Evolutionary conservation across 1,140 invertebrate species (phyloP), one percentile per base, ranked within the genome.

Genomic region (Eueides isabella): DNA sequence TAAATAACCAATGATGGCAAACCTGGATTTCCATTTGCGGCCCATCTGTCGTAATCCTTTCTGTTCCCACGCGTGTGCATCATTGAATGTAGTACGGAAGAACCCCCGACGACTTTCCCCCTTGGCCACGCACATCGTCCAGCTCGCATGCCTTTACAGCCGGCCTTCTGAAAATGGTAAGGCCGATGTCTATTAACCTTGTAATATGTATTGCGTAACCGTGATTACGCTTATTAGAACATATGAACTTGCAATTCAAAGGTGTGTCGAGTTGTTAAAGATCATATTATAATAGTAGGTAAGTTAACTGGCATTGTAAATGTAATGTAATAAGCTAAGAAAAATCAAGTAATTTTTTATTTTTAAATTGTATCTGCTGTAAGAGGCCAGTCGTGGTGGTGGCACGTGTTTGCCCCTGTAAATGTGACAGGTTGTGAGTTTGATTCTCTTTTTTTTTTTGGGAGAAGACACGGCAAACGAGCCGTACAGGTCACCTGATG

Each of bases 21-120:
- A 85, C 95, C 95, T 12, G 91, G 85, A 81, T 94, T 95, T 6
- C 94, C 94, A 84, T 91, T 83, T 44, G 93, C 93, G 55, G 94
- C 95, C 97, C 97, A 98, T 62, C 90, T 86, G 66, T 95, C 94
- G 70, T 94, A 95, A 75, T 95, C 95, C 44, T 80, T 72, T 2
- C 94, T 94, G 80, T 97, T 96, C 5, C 96, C 97, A n/a, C 96
- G 86, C 0, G 96, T 94, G 85, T 97, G 97, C 67, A 96, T 95
- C 96, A 97, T 96, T 16, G 95, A 96, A 83, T 97, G 97, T 65
- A 97, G 92, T 5, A 95, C 94, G 28, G 95, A 96, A 2, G 95
- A 95, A 5, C 97, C 96, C 14, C 96, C 97, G 69, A 96, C 80
- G 71, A 96, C 95, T 80, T 95, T 95, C 9, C 95, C 95, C 41